Evolutionary conservation across 2,113 vertebrate genomes (phyloP).

Genomic region (Typhlomys cinereus): DNA sequence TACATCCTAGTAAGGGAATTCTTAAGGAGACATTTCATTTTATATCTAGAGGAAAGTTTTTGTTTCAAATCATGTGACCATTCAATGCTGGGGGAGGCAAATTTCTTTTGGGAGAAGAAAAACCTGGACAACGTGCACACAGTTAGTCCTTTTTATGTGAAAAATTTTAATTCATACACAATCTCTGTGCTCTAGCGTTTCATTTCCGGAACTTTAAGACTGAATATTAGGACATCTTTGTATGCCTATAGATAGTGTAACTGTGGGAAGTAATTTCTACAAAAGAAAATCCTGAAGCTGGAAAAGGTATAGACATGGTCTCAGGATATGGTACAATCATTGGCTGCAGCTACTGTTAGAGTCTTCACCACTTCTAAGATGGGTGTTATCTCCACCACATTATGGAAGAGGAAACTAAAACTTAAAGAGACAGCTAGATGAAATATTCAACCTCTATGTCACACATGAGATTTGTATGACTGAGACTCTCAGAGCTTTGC

Average conservation of each 20-base stretch:
- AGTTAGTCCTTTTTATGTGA: not conserved
- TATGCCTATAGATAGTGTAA: rapidly evolving
- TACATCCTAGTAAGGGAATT: too few relatives aligned
- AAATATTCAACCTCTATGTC: not conserved
- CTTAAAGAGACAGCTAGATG: not conserved
- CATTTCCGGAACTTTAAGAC: not conserved
- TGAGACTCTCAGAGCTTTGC: not conserved
- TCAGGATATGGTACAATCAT: not conserved
- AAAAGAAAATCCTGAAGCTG: not conserved
- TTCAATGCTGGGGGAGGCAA: not conserved
- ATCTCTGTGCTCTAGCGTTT: not conserved
- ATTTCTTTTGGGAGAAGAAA: not conserved
- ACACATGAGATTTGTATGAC: not conserved
- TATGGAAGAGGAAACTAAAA: not conserved
- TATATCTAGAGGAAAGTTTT: not conserved
- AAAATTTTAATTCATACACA: not conserved
- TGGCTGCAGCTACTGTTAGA: not conserved
- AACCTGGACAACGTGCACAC: not conserved
- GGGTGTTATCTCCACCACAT: not conserved
- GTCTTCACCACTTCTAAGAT: not conserved
- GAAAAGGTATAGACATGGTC: not conserved
- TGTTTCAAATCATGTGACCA: not conserved
- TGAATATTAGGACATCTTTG: not conserved
- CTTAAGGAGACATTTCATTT: not conserved
- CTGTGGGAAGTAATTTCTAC: not conserved